phyloP scores from a whole-genome alignment of 2,797 vertebrate species.

The Loris lydekkerianus region DNA sequence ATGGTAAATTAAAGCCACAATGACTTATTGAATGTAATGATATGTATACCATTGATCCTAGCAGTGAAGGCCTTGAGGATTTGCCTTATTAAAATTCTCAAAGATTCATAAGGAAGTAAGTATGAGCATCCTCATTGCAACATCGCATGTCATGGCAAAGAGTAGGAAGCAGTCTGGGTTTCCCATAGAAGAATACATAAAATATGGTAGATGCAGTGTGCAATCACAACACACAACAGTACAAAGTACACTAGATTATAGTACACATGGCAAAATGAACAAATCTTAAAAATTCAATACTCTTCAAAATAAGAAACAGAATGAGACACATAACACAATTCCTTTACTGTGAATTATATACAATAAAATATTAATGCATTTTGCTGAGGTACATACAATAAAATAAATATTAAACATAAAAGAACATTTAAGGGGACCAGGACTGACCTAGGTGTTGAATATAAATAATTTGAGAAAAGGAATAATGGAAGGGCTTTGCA shows the following conservation, averaged over 20 bases:
- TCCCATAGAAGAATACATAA: background rate
- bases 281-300: background rate
- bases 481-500: background rate
- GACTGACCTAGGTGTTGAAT: background rate
- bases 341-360: background rate
- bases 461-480: background rate
- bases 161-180: background rate
- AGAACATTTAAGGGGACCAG: background rate
- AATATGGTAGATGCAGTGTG: background rate
- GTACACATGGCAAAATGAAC: background rate
- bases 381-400: background rate
- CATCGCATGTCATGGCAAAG: accelerated
- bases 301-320: background rate
- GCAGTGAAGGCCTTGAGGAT: background rate
- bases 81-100: background rate
- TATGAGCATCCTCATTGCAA: background rate
- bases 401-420: background rate
- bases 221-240: background rate
- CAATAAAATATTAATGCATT: background rate
- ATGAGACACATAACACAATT: background rate
- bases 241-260: background rate
- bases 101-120: background rate
- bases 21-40: background rate
- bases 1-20: background rate
- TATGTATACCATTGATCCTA: background rate